Evolutionary conservation across 2,888 invertebrate genomes (phyloP), one percentile per base, ranked within the genome.

Genomic region (Parascotia fuliginaria): DNA sequence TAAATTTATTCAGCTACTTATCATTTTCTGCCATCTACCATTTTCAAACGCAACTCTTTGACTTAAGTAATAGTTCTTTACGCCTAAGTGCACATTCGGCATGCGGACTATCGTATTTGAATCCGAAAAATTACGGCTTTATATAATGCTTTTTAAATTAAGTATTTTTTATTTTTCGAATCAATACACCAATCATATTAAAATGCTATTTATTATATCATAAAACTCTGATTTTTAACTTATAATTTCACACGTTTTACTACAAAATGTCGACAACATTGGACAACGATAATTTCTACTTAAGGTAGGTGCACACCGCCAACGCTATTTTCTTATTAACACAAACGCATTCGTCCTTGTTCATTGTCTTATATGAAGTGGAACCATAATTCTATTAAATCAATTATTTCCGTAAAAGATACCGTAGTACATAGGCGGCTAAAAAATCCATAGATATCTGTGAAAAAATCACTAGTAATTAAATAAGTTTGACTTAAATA

Each of bases 301-400:
- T n/a, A n/a, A n/a, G n/a, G n/a, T n/a, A n/a, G n/a, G n/a, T n/a
- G n/a, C 24, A n/a, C 11, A 33, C 24, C 16, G 16, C 6, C 11
- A 37, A 39, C 14, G 32, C n/a, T 9, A 9, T 24, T 15, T 37
- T 38, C 31, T 32, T 42, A 28, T 42, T 28, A 27, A 24, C 15
- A 16, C 27, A 13, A 48, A 31, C 36, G 34, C 24, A 33, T 38
- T 22, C 39, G 64, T 51, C 70, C 66, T 70, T 49, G 66, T 48
- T 60, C 59, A 69, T 71, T 72, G 70, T 73, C 57, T 73, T 60
- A 65, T 54, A 65, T 65, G 58, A 64, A 63, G 70, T 65, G 55
- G 63, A 64, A 53, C 49, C 13, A 50, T 51, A 37, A 38, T 42
- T 41, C 27, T 36, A 36, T 36, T 40, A 16, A 11, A 43, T 43